Base-by-base conservation (phyloP, 2,888 invertebrate genomes). In the Luperina nickerlii region DNA sequence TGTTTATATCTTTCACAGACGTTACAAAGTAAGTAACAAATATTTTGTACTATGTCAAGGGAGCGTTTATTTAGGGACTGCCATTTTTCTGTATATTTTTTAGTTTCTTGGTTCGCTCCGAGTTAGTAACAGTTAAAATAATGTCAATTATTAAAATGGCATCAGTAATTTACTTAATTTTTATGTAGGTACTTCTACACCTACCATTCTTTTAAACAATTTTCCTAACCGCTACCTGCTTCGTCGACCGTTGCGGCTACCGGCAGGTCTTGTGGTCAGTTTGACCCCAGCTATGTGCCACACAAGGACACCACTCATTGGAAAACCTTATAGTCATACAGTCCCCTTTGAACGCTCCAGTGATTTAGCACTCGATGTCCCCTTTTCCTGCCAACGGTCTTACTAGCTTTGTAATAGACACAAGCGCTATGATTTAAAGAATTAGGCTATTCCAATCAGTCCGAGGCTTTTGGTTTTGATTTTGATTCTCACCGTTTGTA, bases 301-400 rank as follows among this genome's bases (percentile, higher is more conserved):
- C 70, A 80, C 87, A 92, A 92, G 90, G 90, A 91, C 88, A 83
- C 74, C 87, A 87, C 83, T 75, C 86, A 88, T 89, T 92, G 89
- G 83, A 87, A 91, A 90, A 88, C 86, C 85, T 88, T 86, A 89
- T 86, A 88, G 88, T 90, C 89, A 88, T 89, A 85, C 86, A 82
- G 83, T 90, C 92, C 93, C 93, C 91, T 90, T 89, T 89, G 91
- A 85, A 92, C 90, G 92, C 90, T 90, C 90, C 89, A 83, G 81
- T 90, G 92, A 90, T 85, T 92, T 84, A 87, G 87, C 85, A 87
- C 89, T 86, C 83, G 83, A 86, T 89, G 88, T 90, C 89, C 91
- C 91, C 90, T 87, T 93, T 89, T 90, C 91, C 90, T 90, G 90
- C 87, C 88, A 90, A 88, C 83, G 85, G 87, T 86, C 80, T 87